Evolutionary conservation across 1,140 invertebrate species (phyloP).

Genomic region (Zaprionus taronus): DNA sequence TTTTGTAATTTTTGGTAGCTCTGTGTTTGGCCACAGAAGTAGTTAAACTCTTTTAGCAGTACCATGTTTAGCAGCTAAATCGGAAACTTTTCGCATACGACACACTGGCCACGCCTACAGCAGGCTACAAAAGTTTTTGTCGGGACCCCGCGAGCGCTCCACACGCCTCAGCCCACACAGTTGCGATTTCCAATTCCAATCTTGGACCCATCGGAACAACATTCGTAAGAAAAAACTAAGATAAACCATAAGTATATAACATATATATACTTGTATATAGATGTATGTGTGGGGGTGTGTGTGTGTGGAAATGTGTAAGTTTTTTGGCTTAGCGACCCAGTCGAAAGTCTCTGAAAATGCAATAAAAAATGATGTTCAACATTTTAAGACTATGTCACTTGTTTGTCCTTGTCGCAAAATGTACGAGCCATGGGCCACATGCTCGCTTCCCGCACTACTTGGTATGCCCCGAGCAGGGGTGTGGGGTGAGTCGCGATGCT

Average conservation of each 20-base stretch:
- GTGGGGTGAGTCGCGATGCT: neutral
- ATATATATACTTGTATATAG: neutral
- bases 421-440: conserved; percentile 39
- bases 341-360: conserved; percentile 50
- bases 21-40: conserved; percentile 44
- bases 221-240: conserved; percentile 9
- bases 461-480: neutral
- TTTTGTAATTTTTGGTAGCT: conserved; percentile 41
- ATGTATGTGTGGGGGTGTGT: neutral
- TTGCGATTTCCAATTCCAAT: conserved; percentile 20
- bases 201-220: conserved; percentile 27
- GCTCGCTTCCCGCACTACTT: conserved; percentile 19
- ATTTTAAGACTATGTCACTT: conserved; percentile 63
- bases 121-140: conserved; percentile 25
- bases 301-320: neutral
- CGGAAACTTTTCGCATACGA: conserved; percentile 35
- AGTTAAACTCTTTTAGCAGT: conserved; percentile 57
- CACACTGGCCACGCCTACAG: conserved; percentile 27
- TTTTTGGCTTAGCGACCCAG: conserved; percentile 19
- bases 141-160: neutral
- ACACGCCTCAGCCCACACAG: neutral
- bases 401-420: conserved; percentile 57
- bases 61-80: conserved; percentile 50
- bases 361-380: conserved; percentile 64
- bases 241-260: conserved; percentile 5